Percentiles rank a stretch among this genome's conserved stretches.
phyloP scores from a whole-genome alignment of 92 coral and sea anemone genomes.

The Zoanthus gigantus region DNA sequence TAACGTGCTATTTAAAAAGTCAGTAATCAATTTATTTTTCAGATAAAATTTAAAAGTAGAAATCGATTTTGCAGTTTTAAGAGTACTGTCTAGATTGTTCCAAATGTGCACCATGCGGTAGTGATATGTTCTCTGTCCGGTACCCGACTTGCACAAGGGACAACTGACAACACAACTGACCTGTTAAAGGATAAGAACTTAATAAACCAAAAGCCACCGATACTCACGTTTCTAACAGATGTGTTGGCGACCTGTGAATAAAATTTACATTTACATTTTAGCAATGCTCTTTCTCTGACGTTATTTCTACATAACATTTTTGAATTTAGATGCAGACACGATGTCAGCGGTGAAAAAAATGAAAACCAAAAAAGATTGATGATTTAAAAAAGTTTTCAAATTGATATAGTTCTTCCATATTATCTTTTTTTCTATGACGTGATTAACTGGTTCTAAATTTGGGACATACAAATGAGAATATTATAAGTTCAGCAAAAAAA shows the following conservation, averaged over 20 bases:
- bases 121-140: too few relatives aligned
- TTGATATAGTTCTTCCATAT: too few relatives aligned
- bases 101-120: too few relatives aligned
- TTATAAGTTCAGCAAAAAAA: background rate
- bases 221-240: constrained; percentile 8
- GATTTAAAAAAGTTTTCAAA: too few relatives aligned
- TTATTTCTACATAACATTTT: background rate
- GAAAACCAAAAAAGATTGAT: too few relatives aligned
- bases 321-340: background rate
- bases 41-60: too few relatives aligned
- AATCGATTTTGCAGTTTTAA: too few relatives aligned
- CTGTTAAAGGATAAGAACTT: background rate
- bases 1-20: too few relatives aligned
- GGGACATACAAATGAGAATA: background rate
- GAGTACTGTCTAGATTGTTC: too few relatives aligned
- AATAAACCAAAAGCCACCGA: background rate
- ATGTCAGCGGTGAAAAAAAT: background rate
- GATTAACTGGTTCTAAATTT: background rate
- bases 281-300: background rate
- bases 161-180: background rate
- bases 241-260: constrained; percentile 7
- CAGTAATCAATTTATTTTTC: too few relatives aligned
- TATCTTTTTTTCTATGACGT: background rate
- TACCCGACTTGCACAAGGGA: too few relatives aligned
- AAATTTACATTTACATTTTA: background rate